Evolutionary conservation across 2,113 vertebrate genomes (phyloP).

Genomic region (Chaetorhynchus papuensis): DNA sequence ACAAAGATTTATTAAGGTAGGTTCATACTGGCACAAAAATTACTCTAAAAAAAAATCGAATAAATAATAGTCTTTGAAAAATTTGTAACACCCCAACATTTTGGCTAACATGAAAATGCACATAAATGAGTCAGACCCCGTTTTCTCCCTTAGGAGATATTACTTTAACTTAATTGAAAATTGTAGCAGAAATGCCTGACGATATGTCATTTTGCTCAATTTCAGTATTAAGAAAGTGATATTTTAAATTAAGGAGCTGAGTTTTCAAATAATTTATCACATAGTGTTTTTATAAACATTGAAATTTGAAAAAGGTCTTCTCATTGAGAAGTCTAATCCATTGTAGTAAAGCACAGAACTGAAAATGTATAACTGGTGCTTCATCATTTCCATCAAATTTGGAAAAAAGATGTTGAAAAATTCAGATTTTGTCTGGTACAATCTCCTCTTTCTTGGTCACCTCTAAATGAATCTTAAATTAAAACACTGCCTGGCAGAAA

Average conservation of each 20-base stretch:
- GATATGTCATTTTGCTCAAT: neutral
- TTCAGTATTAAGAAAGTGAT: neutral
- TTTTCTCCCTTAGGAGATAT: neutral
- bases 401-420: neutral
- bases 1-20: neutral
- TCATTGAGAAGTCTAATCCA: neutral
- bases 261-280: neutral
- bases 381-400: neutral
- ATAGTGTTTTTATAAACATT: neutral
- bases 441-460: neutral
- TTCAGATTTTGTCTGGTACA: neutral
- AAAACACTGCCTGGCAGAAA: neutral
- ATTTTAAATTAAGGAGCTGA: neutral
- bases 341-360: neutral
- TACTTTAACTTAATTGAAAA: neutral
- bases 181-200: neutral
- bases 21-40: neutral
- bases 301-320: neutral
- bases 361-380: neutral
- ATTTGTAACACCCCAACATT: neutral
- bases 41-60: neutral
- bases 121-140: conserved; percentile 33
- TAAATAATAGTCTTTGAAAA: neutral
- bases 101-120: neutral
- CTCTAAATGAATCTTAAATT: neutral